A percentile compares a stretch with the other conserved stretches of the same genome.
phyloP scores from a whole-genome alignment of 2,888 invertebrate species.

The Sesia bembeciformis region DNA sequence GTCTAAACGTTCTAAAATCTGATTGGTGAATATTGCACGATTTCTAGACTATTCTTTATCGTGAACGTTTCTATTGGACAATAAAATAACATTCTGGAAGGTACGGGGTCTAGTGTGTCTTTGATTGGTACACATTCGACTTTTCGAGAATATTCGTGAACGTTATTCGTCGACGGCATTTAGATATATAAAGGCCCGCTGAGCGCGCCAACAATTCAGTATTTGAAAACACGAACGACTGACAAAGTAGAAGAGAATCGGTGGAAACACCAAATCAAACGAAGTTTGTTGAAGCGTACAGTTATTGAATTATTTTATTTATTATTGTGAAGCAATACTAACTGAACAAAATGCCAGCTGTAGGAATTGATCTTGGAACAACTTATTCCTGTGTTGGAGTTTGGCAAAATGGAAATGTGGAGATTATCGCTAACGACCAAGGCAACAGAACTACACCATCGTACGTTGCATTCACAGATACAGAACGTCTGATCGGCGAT shows the following conservation, averaged over 20 bases:
- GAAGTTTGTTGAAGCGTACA: neutral
- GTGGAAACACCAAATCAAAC: neutral
- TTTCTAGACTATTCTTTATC: slow-evolving; percentile 34
- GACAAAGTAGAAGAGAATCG: neutral
- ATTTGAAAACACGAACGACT: neutral
- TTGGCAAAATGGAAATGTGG: slow-evolving; percentile 87
- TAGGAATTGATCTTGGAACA: slow-evolving; percentile 83
- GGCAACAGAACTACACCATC: slow-evolving; percentile 91
- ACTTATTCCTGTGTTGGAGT: slow-evolving; percentile 91
- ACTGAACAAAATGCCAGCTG: slow-evolving; percentile 43
- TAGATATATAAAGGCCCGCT: neutral
- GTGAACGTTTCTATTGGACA: slow-evolving; percentile 16
- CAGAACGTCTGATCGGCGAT: slow-evolving; percentile 88
- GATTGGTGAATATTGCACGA: neutral
- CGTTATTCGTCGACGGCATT: slow-evolving; percentile 24
- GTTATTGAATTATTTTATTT: neutral
- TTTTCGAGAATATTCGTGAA: slow-evolving; percentile 37
- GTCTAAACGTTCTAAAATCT: neutral
- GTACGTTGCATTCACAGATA: slow-evolving; percentile 90
- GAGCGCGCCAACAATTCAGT: neutral
- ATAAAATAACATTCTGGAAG: slow-evolving; percentile 23
- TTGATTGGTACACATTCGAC: slow-evolving; percentile 29
- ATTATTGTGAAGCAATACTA: neutral
- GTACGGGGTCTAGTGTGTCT: slow-evolving; percentile 17
- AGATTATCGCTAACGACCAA: slow-evolving; percentile 91